A percentile compares a stretch with the other conserved stretches of the same genome.
These are phyloP conservation scores for Scalopus aquaticus DNA, from an alignment of 2,113 vertebrate genomes.

Conservation along the genomic window DNA sequence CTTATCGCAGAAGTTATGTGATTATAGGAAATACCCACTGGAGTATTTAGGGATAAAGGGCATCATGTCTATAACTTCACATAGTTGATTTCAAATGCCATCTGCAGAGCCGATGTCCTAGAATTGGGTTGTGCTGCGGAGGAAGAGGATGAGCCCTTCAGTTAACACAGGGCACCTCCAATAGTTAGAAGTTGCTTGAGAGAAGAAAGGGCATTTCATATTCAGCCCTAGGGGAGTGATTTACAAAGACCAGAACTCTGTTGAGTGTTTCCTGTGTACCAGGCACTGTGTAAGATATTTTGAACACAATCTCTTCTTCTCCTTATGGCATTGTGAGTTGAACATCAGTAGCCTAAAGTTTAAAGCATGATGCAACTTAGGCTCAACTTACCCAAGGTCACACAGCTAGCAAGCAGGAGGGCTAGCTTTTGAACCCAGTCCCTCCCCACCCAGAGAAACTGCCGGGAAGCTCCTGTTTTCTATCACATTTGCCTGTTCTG, in stretches of 20 bases:
- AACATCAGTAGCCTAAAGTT: not conserved
- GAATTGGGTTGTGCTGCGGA: not conserved
- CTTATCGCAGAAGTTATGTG: too few species aligned
- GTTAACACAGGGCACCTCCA: rapidly evolving
- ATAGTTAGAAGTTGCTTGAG: not conserved
- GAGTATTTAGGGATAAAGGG: not conserved
- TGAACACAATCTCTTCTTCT: not conserved
- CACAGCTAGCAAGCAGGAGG: not conserved
- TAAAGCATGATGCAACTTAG: not conserved
- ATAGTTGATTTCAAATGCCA: not conserved
- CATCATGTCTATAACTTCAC: not conserved
- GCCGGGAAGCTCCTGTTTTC: not conserved
- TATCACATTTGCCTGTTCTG: not conserved
- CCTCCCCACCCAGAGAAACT: not conserved
- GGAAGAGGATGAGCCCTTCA: not conserved
- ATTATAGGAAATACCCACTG: not conserved
- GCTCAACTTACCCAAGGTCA: not conserved
- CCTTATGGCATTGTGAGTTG: not conserved
- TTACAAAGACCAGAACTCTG: not conserved
- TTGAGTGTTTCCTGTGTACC: not conserved
- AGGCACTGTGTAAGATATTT: not conserved
- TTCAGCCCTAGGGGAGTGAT: not conserved
- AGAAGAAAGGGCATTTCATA: not conserved
- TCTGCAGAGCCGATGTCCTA: rapidly evolving
- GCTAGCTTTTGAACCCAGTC: not conserved